Percentiles rank a stretch among this genome's conserved stretches.
Conservation (phyloP, 2,888 invertebrate genomes). For the Romanomermis culicivorax region DNA sequence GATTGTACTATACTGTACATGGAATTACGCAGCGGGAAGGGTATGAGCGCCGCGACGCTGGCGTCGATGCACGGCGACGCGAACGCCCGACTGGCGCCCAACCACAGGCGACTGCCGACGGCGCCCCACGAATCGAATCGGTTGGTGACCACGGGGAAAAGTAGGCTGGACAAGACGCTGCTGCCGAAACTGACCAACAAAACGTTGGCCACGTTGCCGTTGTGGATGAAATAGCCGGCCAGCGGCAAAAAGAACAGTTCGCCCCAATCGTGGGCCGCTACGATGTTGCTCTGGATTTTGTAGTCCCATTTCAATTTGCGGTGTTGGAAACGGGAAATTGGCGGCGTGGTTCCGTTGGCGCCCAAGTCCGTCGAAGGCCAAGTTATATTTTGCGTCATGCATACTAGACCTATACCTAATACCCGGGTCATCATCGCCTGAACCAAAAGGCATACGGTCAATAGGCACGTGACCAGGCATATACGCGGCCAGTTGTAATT, state of each 20-base stretch:
- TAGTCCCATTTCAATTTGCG: background rate
- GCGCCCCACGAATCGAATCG: background rate
- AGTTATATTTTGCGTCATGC: background rate
- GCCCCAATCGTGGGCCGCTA: background rate
- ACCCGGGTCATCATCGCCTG: background rate
- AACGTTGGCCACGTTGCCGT: background rate
- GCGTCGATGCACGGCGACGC: background rate
- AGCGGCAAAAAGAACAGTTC: background rate
- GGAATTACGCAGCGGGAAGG: background rate
- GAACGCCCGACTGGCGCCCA: background rate
- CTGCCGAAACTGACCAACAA: background rate
- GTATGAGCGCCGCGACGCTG: background rate
- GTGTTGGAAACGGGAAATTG: background rate
- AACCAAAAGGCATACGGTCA: background rate
- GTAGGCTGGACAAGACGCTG: background rate
- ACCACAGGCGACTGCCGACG: background rate
- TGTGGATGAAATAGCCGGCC: background rate
- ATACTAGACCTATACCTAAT: background rate
- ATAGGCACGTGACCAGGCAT: background rate
- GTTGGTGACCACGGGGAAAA: background rate
- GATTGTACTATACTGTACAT: background rate
- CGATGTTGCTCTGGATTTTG: background rate
- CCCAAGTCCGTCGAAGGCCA: no score
- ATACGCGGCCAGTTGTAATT: background rate
- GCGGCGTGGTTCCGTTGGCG: background rate